A percentile compares a stretch with the other conserved stretches of the same genome.
Evolutionary conservation across 1,140 invertebrate genomes (phyloP).

Genomic region (Drosophila arawakana): DNA sequence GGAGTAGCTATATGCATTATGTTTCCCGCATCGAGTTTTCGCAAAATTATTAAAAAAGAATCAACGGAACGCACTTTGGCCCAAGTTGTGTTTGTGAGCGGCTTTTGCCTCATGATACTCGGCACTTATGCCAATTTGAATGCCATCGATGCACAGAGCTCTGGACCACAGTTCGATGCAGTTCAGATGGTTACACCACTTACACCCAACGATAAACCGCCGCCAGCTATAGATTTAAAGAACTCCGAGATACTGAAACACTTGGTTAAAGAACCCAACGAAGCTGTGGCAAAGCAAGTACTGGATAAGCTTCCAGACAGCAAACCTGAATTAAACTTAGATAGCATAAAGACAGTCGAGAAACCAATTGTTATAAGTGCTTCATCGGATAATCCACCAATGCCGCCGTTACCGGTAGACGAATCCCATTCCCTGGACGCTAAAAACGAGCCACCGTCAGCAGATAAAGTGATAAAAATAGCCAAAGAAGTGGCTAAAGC

Average conservation of each 20-base stretch:
- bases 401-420: constrained; percentile 71
- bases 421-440: constrained; percentile 51
- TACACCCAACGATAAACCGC: constrained; percentile 54
- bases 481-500: constrained; percentile 7
- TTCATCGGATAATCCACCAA: constrained; percentile 59
- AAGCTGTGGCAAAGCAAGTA: constrained; percentile 28
- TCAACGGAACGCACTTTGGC: constrained; percentile 90
- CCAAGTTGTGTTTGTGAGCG: constrained; percentile 90
- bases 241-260: constrained; percentile 56
- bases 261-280: constrained; percentile 43
- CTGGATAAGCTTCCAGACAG: constrained; percentile 37
- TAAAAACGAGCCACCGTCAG: constrained; percentile 21
- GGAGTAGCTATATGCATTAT: constrained; percentile 97
- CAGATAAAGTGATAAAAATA: constrained; percentile 8
- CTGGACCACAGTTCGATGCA: constrained; percentile 73
- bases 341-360: constrained; percentile 33
- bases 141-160: constrained; percentile 88
- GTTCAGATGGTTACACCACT: constrained; percentile 66
- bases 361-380: constrained; percentile 21
- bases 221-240: constrained; percentile 57
- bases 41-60: constrained; percentile 89
- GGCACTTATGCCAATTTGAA: constrained; percentile 94
- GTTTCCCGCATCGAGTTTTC: constrained; percentile 93
- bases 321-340: constrained; percentile 16
- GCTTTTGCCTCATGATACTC: constrained; percentile 92